phyloP scores from a whole-genome alignment of 2,113 vertebrate genomes.

The Hyla sarda region DNA sequence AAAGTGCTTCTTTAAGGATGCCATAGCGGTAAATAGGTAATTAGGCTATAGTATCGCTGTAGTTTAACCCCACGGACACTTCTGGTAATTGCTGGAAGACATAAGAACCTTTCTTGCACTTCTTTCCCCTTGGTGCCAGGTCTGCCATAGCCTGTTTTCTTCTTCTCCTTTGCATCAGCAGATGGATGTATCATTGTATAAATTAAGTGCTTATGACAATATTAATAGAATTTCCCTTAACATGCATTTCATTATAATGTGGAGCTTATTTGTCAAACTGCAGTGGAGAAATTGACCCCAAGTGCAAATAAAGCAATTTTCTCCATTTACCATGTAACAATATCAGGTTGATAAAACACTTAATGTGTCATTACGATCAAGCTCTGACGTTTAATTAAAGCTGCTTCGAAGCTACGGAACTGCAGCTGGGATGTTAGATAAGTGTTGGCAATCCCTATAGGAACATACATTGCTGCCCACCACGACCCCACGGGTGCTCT shows the following conservation, averaged over 20 bases:
- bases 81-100: not conserved
- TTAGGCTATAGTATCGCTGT: too few species aligned
- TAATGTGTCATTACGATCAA: slow-evolving; percentile 26
- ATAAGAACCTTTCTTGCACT: not conserved
- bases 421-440: not conserved
- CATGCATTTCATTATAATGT: not conserved
- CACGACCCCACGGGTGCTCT: not conserved
- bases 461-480: not conserved
- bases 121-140: not conserved
- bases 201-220: slow-evolving; percentile 4
- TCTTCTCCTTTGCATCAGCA: not conserved
- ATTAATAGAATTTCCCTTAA: slow-evolving; percentile 27
- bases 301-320: slow-evolving; percentile 34
- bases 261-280: slow-evolving; percentile 15
- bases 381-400: slow-evolving; percentile 32
- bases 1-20: too few species aligned
- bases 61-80: too few species aligned
- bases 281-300: slow-evolving; percentile 15
- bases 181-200: not conserved
- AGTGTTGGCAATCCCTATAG: not conserved
- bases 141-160: not conserved
- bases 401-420: not conserved
- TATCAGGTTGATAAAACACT: slow-evolving; percentile 17
- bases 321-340: slow-evolving; percentile 16
- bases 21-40: too few species aligned